A percentile compares a stretch with the other conserved stretches of the same genome.
Evolutionary conservation across 2,888 invertebrate species (phyloP).

Genomic region (Clistopyga incitator): DNA sequence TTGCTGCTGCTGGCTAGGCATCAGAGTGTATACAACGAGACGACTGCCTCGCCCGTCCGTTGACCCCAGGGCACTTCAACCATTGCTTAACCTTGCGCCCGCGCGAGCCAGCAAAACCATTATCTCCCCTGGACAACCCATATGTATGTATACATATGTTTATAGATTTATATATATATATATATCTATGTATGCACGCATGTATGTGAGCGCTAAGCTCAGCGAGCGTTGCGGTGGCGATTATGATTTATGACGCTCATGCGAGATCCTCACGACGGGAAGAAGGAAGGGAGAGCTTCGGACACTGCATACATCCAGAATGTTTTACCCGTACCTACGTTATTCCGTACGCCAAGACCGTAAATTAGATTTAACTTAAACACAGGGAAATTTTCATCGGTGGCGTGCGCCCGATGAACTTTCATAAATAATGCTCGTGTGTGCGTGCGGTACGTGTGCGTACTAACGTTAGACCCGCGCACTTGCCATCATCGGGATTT

Average conservation of each 20-base stretch:
- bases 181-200: constrained; percentile 71
- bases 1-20: constrained; percentile 32
- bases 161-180: too few species aligned
- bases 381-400: constrained; percentile 81
- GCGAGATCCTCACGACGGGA: constrained; percentile 45
- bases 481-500: constrained; percentile 69
- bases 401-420: constrained; percentile 70
- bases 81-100: constrained; percentile 74
- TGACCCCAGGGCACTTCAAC: constrained; percentile 75
- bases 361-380: constrained; percentile 82
- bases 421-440: constrained; percentile 74
- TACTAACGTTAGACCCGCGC: constrained; percentile 32
- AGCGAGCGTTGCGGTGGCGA: constrained; percentile 72
- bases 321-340: constrained; percentile 38
- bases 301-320: constrained; percentile 39
- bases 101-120: constrained; percentile 74
- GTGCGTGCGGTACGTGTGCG: constrained; percentile 50
- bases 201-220: constrained; percentile 63
- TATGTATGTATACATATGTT: too few species aligned
- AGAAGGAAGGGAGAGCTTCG: constrained; percentile 58
- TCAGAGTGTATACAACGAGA: constrained; percentile 36
- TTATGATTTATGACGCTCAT: constrained; percentile 81
- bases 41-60: constrained; percentile 78
- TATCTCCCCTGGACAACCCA: constrained; percentile 78
- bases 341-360: constrained; percentile 72